These are phyloP conservation scores for Tenebrio molitor DNA, from an alignment of 1,140 invertebrate genomes.

Conservation along the genomic window DNA sequence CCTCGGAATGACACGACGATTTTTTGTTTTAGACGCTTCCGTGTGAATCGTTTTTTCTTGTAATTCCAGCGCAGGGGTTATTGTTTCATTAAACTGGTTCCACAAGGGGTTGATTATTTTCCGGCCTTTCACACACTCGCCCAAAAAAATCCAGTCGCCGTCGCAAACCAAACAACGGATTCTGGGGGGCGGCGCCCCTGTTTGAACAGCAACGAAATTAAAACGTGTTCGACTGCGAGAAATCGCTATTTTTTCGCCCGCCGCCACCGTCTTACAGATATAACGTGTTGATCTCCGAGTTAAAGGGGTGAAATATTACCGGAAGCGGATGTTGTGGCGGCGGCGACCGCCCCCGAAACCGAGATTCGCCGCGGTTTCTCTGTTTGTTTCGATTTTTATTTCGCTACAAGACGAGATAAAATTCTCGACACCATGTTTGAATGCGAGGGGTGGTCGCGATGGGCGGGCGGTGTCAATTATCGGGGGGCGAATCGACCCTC, in stretches of 20 bases:
- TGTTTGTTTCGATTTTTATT: slow-evolving; percentile 12
- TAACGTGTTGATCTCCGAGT: slow-evolving; percentile 48
- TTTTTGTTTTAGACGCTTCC: slow-evolving; percentile 57
- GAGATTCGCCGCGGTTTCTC: background rate
- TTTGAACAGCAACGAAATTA: slow-evolving; percentile 32
- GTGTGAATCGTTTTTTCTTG: slow-evolving; percentile 57
- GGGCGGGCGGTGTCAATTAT: slow-evolving; percentile 47
- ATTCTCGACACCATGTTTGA: slow-evolving; percentile 30
- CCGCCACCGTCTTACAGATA: slow-evolving; percentile 26
- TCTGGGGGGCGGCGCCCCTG: slow-evolving; percentile 7
- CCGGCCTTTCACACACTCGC: slow-evolving; percentile 1
- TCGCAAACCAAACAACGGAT: background rate
- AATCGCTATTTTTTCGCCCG: slow-evolving; percentile 21
- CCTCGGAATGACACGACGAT: slow-evolving; percentile 58
- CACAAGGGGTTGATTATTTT: slow-evolving; percentile 42
- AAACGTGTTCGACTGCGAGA: slow-evolving; percentile 43
- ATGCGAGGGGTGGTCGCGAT: slow-evolving; percentile 43
- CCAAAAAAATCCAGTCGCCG: slow-evolving; percentile 1
- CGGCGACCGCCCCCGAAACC: slow-evolving; percentile 5
- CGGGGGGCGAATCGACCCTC: background rate
- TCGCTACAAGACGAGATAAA: slow-evolving; percentile 5
- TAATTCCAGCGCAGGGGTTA: slow-evolving; percentile 7
- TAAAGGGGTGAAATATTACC: slow-evolving; percentile 45
- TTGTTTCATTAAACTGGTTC: slow-evolving; percentile 39
- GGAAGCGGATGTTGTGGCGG: slow-evolving; percentile 44